Base-by-base conservation (phyloP, 2,888 invertebrate genomes). In the Drosophila lacicola region DNA sequence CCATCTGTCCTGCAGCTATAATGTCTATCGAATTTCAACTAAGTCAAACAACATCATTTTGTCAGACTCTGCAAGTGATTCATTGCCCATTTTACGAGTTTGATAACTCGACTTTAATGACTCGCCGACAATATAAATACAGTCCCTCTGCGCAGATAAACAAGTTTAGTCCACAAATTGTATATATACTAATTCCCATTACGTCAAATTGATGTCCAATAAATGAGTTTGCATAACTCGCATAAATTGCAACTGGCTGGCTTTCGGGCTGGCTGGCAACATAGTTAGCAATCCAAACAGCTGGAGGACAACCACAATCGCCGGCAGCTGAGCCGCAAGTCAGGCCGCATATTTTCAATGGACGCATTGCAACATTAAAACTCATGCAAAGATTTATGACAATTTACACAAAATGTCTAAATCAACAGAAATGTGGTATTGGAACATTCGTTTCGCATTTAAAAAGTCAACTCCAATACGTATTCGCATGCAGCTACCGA, bases 251-350 rank as follows among this genome's bases (percentile, higher is more conserved):
- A 61, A 54, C 62, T 53, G 64, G 50, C 61, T 42, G 70, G 29
- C 29, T 29, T 8, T 29, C 29, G 29, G 8, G 29, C 8, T 29
- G 8, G 8, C 8, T 29, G 29, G 29, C 29, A 29, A 8, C 50
- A 55, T 5, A 64, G 54, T 51, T 69, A 33, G 17, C 37, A 57
- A 44, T 1, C 45, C 45, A 63, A 64, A 67, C 66, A 58, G 75
- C 65, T 83, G 79, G 83, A 83, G 83, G 90, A 84, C 90, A 88
- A 80, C 88, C 80, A 86, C 90, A 84, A 89, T 89, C 88, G 82
- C 79, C 55, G 51, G 54, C 58, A 68, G 78, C 61, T 53, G 49
- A 62, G 46, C 47, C 51, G 36, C 46, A 65, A 75, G 58, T 63
- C 25, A 39, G 47, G 50, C 45, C 47, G 51, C 70, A 68, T 64